A percentile compares a stretch with the other conserved stretches of the same genome.
Conservation (phyloP, 1,140 invertebrate genomes). For the Lysiphlebus fabarum region DNA sequence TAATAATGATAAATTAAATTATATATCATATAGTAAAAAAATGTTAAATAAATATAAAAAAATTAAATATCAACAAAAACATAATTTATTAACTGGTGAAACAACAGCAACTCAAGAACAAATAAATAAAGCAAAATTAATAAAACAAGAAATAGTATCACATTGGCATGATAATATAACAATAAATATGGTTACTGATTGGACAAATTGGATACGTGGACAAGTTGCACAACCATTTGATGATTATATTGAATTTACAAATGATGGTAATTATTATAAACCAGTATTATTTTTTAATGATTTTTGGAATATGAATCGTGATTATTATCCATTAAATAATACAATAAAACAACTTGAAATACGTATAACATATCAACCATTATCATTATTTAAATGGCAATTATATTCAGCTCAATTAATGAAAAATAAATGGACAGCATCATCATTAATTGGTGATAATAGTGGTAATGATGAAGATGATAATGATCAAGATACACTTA, state of each 20-base stretch:
- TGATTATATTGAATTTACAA: slow-evolving; percentile 89
- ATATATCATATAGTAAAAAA: slow-evolving; percentile 73
- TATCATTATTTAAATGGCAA: slow-evolving; percentile 97
- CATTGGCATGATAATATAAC: slow-evolving; percentile 99
- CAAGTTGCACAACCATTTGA: slow-evolving; percentile 87
- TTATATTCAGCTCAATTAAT: slow-evolving; percentile 93
- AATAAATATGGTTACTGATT: slow-evolving; percentile 91
- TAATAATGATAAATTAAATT: slow-evolving; percentile 65
- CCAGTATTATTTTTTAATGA: slow-evolving; percentile 96
- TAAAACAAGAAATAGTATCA: slow-evolving; percentile 86
- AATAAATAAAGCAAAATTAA: slow-evolving; percentile 72
- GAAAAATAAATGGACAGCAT: slow-evolving; percentile 72
- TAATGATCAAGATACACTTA: slow-evolving; percentile 94
- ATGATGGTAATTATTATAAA: slow-evolving; percentile 79
- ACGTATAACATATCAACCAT: slow-evolving; percentile 85
- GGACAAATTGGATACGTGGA: slow-evolving; percentile 88
- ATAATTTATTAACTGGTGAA: slow-evolving; percentile 93
- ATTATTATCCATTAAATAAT: slow-evolving; percentile 93
- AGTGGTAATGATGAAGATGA: slow-evolving; percentile 72
- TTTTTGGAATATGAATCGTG: slow-evolving; percentile 97
- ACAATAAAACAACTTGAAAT: slow-evolving; percentile 71
- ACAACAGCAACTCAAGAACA: slow-evolving; percentile 75
- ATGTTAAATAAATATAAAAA: slow-evolving; percentile 93
- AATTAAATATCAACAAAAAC: slow-evolving; percentile 80
- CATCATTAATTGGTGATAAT: slow-evolving; percentile 44